phyloP scores from a whole-genome alignment of 2,113 vertebrate species.

The Pelvicachromis taeniatus region DNA sequence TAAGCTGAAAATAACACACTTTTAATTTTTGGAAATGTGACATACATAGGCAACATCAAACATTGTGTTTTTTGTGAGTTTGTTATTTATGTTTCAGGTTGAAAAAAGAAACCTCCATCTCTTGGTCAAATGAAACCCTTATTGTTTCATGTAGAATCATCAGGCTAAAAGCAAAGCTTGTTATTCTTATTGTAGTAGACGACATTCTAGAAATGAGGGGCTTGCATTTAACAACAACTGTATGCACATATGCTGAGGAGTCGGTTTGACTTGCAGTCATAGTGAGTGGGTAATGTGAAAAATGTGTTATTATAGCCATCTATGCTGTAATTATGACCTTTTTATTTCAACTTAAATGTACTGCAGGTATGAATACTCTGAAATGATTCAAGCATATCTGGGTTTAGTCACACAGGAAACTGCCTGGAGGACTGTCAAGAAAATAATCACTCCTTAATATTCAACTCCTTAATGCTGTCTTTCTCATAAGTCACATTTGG shows the following conservation, averaged over 20 bases:
- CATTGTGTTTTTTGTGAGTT: not conserved
- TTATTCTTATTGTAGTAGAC: not conserved
- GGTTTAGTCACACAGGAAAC: not conserved
- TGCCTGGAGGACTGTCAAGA: not conserved
- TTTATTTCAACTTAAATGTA: not conserved
- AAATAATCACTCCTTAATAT: not conserved
- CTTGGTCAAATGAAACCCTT: not conserved
- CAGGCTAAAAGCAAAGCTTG: not conserved
- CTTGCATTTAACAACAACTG: not conserved
- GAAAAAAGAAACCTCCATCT: not conserved
- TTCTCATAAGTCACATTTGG: not conserved
- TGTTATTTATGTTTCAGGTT: not conserved
- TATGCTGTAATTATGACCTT: not conserved
- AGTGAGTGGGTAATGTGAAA: not conserved
- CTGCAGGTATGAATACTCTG: not conserved
- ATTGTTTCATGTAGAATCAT: not conserved
- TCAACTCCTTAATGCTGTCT: not conserved
- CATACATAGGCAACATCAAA: not conserved
- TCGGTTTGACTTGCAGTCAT: not conserved
- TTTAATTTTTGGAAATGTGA: not conserved
- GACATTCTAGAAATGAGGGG: not conserved
- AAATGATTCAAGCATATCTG: not conserved
- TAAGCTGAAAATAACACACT: not conserved
- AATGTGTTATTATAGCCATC: not conserved
- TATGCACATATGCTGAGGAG: not conserved